These are phyloP conservation scores for Batillaria attramentaria DNA, from an alignment of 1,140 invertebrate genomes.

Conservation along the genomic window DNA sequence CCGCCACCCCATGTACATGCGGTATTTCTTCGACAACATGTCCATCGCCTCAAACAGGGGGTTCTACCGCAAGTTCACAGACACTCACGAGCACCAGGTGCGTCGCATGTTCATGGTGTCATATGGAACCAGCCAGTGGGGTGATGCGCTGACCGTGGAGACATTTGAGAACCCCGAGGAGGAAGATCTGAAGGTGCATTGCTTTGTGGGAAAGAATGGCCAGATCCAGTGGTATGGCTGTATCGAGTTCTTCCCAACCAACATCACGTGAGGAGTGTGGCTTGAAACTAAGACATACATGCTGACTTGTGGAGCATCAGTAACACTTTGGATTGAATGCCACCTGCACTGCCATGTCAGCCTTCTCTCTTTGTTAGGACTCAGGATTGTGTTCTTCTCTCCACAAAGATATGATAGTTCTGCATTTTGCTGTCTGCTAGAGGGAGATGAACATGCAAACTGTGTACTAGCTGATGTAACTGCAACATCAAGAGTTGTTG, in stretches of 20 bases:
- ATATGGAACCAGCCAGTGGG: conserved; percentile 35
- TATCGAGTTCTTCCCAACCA: conserved; percentile 35
- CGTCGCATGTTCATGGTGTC: conserved; percentile 37
- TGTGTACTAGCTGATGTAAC: no score
- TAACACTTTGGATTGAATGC: no score
- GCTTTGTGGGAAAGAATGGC: conserved; percentile 41
- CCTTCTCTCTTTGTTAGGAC: no score
- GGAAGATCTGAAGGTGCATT: conserved; percentile 37
- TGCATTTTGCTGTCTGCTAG: no score
- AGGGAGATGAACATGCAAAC: no score
- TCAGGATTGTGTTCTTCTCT: no score
- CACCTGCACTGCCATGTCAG: neutral
- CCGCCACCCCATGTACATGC: conserved; percentile 39
- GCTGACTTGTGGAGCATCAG: no score
- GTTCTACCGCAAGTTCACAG: conserved; percentile 38
- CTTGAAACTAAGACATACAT: no score
- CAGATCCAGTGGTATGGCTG: conserved; percentile 41
- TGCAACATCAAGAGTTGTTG: no score
- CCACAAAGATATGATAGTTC: no score
- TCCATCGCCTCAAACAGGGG: conserved; percentile 42
- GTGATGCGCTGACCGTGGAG: conserved; percentile 39
- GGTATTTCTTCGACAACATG: conserved; percentile 48
- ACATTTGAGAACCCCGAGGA: conserved; percentile 38
- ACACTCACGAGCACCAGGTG: conserved; percentile 36
- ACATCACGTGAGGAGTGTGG: neutral